Evolutionary conservation across 37 sponge, comb jelly and placozoan species (phyloP), one percentile per base, ranked within the genome.

Genomic region (Aphrocallistes beatrix): DNA sequence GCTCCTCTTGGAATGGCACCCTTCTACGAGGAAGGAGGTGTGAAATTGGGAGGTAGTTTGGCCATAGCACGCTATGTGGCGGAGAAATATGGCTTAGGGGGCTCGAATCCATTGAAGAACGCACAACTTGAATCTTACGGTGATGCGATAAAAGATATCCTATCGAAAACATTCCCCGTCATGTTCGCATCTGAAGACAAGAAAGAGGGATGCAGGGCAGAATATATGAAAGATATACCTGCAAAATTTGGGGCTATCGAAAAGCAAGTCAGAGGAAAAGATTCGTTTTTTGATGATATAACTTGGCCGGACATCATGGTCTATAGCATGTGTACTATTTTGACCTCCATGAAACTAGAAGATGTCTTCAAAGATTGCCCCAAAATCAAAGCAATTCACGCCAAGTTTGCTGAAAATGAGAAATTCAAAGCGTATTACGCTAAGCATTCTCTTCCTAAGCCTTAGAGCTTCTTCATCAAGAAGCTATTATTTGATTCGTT

Each of bases 281-380:
- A 60, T 6, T 13, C 3, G 6, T 60, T 60, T 32, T 30, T 28
- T 3, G 75, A 21, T 60, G 75, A n/a, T n/a, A n/a, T n/a, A n/a
- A n/a, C n/a, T n/a, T 60, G 34, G 25, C 28, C 75, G 10, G 75
- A 60, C n/a, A 19, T 60, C 75, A 8, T 6, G n/a, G 8, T 60
- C 8, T 32, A 30, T 1, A 28, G 3, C 25, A 60, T 21, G 10
- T 3, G 10, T 28, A 6, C 10, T 60, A 8, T 60, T 28, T 60
- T 60, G 1, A 28, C 28, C n/a, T 28, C 3, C 8, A 30, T 3
- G 10, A 30, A 28, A 6, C n/a, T 60, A 13, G 21, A 28, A 25
- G 75, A 60, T 60, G 75, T 60, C 21, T 13, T 60, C 75, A 60
- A 60, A 60, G 75, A 60, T 28, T 60, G 75, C 21, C 75, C 75